phyloP scores from a whole-genome alignment of 92 coral and sea anemone genomes.

The Epizoanthus ramosus region DNA sequence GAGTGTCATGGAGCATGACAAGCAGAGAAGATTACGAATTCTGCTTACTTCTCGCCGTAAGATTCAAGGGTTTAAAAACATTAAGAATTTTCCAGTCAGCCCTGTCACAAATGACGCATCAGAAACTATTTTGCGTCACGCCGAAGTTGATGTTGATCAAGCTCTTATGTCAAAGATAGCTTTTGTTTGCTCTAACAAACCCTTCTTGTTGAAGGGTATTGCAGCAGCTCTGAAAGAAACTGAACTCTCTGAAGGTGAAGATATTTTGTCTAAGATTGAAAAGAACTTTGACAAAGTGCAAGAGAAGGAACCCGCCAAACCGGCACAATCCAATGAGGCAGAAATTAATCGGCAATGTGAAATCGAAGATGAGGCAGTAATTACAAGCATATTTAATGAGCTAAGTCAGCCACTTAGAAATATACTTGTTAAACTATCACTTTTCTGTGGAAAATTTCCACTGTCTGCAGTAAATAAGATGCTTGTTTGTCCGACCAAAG shows the following conservation, averaged over 20 bases:
- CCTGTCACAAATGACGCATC: slow-evolving; percentile 35
- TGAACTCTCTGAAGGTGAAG: slow-evolving; percentile 20
- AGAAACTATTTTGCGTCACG: slow-evolving; percentile 18
- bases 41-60: slow-evolving; percentile 48
- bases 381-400: not conserved
- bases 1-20: slow-evolving; percentile 9
- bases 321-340: not conserved
- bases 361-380: not conserved
- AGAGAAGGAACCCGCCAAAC: not conserved
- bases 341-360: not conserved
- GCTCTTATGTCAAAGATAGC: slow-evolving; percentile 17
- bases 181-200: slow-evolving; percentile 51
- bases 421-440: not conserved
- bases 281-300: not conserved
- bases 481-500: not conserved
- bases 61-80: not conserved
- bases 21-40: slow-evolving; percentile 30
- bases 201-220: slow-evolving; percentile 45
- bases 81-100: slow-evolving; percentile 40
- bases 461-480: not conserved
- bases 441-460: not conserved
- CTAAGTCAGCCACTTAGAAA: not conserved
- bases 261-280: slow-evolving; percentile 33
- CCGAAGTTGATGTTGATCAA: not conserved
- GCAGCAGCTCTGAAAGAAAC: slow-evolving; percentile 49